Conservation (phyloP, 2,113 vertebrate genomes). For the Phoxinus phoxinus region DNA sequence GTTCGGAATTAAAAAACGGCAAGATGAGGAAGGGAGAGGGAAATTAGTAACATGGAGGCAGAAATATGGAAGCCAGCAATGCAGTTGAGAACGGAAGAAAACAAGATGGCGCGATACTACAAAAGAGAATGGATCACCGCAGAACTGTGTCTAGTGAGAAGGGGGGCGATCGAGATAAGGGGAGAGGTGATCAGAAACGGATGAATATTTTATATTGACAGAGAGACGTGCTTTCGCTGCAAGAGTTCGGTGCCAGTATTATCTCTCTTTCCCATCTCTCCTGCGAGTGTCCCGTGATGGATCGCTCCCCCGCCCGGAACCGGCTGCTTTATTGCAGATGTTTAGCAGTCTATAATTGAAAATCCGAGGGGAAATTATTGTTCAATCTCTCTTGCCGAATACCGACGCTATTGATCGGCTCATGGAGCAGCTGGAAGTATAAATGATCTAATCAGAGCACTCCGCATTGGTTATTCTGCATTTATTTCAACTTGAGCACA, state of each 20-base stretch:
- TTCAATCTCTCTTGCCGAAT: conserved; percentile 63
- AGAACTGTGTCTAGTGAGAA: not conserved
- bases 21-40: not conserved
- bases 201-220: conserved; percentile 21
- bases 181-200: conserved; percentile 10
- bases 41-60: not conserved
- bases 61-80: not conserved
- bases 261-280: conserved; percentile 36
- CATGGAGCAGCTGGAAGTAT: conserved; percentile 54
- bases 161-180: not conserved
- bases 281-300: conserved; percentile 55
- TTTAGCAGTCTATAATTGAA: conserved; percentile 73
- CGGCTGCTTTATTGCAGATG: conserved; percentile 63
- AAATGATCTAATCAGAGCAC: conserved; percentile 59
- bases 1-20: conserved; percentile 56
- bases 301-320: conserved; percentile 51
- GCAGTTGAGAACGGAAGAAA: not conserved
- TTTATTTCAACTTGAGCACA: conserved; percentile 48
- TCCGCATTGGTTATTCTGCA: conserved; percentile 60
- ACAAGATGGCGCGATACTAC: not conserved
- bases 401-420: conserved; percentile 58
- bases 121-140: not conserved
- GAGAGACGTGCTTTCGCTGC: not conserved
- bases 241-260: conserved; percentile 19
- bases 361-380: conserved; percentile 64